phyloP scores from a whole-genome alignment of 2,113 vertebrate genomes.

The Theristicus caerulescens region DNA sequence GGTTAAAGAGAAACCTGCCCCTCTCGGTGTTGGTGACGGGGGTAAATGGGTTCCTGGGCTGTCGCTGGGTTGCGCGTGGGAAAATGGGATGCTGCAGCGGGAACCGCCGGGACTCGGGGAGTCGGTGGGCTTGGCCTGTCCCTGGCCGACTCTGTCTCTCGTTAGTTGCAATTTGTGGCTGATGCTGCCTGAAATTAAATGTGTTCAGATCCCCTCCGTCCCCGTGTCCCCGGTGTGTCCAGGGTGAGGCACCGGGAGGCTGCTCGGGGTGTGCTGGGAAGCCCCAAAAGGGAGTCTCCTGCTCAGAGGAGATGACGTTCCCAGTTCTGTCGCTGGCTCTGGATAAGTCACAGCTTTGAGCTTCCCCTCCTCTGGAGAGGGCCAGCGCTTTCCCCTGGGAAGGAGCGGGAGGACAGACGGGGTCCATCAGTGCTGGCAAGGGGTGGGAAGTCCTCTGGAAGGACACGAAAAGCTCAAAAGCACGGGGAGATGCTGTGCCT shows the following conservation, averaged over 20 bases:
- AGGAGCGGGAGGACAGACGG: background rate
- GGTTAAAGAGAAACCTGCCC: background rate
- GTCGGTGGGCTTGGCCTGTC: background rate
- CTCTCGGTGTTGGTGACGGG: fast-evolving
- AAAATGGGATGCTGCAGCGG: background rate
- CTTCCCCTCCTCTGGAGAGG: background rate
- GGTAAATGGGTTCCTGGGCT: background rate
- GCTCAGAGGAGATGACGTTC: background rate
- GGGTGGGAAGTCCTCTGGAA: background rate
- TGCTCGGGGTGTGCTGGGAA: background rate
- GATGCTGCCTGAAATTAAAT: background rate
- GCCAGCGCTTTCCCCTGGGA: background rate
- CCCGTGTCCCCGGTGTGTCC: background rate
- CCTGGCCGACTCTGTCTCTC: background rate
- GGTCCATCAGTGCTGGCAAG: background rate
- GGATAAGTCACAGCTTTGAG: background rate
- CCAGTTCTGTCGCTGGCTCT: background rate
- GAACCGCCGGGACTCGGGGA: background rate
- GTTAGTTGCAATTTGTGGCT: background rate
- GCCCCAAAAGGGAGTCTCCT: background rate
- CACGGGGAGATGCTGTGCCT: background rate
- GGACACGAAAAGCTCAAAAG: background rate
- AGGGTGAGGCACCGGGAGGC: background rate
- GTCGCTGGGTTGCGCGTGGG: background rate
- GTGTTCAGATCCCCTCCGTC: background rate